These are phyloP conservation scores for Xestia rhomboidea DNA, from an alignment of 2,888 invertebrate genomes.

Conservation along the genomic window DNA sequence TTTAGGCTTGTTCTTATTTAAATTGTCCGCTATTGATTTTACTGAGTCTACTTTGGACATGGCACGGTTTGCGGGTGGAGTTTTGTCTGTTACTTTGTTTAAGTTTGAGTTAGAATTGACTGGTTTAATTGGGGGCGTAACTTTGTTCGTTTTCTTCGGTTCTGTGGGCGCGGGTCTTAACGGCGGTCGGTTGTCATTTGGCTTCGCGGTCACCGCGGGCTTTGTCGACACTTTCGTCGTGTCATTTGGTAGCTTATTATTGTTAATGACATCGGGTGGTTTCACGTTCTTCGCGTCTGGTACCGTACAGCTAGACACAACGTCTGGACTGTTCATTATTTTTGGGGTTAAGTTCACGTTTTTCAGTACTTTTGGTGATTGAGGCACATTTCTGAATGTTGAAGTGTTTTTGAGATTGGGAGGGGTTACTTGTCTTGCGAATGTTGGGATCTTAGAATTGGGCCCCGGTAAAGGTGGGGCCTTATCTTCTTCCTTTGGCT, in stretches of 20 bases:
- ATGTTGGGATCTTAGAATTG: slow-evolving; percentile 88
- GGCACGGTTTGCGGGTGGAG: slow-evolving; percentile 77
- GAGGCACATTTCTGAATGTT: slow-evolving; percentile 84
- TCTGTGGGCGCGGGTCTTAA: slow-evolving; percentile 80
- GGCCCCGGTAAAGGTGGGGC: slow-evolving; percentile 84
- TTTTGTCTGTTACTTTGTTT: slow-evolving; percentile 79
- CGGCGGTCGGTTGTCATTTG: slow-evolving; percentile 84
- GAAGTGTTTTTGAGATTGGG: slow-evolving; percentile 87
- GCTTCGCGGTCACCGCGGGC: slow-evolving; percentile 83
- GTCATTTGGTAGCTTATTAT: slow-evolving; percentile 85
- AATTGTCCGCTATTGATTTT: slow-evolving; percentile 86
- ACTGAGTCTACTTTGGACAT: slow-evolving; percentile 85
- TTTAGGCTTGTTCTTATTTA: slow-evolving; percentile 88
- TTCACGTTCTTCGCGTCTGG: slow-evolving; percentile 88
- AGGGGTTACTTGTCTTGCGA: slow-evolving; percentile 87
- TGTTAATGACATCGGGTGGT: slow-evolving; percentile 92
- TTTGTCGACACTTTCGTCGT: slow-evolving; percentile 88
- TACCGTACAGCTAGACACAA: slow-evolving; percentile 93
- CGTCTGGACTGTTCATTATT: slow-evolving; percentile 92
- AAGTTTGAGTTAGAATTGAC: slow-evolving; percentile 75
- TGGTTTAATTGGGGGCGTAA: slow-evolving; percentile 79
- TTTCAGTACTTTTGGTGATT: slow-evolving; percentile 84
- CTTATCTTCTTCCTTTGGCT: slow-evolving; percentile 79
- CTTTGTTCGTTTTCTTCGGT: slow-evolving; percentile 84
- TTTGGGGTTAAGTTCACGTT: slow-evolving; percentile 77